Conservation (phyloP, 2,888 invertebrate species). For the Blera fallax region DNA sequence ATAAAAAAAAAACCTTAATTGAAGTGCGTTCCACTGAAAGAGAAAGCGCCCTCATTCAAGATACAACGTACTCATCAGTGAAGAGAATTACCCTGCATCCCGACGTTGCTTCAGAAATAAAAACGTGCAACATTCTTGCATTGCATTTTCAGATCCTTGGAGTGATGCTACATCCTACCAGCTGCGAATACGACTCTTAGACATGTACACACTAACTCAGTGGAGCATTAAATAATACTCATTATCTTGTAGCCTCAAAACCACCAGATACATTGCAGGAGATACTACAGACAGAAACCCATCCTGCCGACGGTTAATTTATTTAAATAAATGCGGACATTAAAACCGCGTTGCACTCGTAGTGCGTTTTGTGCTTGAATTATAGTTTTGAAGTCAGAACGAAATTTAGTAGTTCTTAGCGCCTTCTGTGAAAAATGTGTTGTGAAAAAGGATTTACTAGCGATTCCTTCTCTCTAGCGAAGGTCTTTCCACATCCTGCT, state of each 20-base stretch:
- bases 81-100: background rate
- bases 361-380: slow-evolving; percentile 52
- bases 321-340: slow-evolving; percentile 62
- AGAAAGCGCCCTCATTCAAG: background rate
- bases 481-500: background rate
- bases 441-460: background rate
- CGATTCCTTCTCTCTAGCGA: background rate
- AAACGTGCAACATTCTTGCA: slow-evolving; percentile 40
- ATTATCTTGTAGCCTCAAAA: slow-evolving; percentile 22
- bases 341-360: slow-evolving; percentile 22
- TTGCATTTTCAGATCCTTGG: slow-evolving; percentile 15
- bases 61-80: slow-evolving; percentile 10
- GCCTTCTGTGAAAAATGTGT: slow-evolving; percentile 11
- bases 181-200: slow-evolving; percentile 18
- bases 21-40: slow-evolving; percentile 14
- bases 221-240: slow-evolving; percentile 20
- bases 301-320: slow-evolving; percentile 37
- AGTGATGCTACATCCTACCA: background rate
- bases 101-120: background rate
- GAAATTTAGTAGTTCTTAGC: slow-evolving; percentile 23
- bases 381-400: slow-evolving; percentile 49
- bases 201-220: background rate
- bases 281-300: background rate
- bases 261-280: background rate
- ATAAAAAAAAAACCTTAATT: background rate